Conservation (phyloP, 2,797 vertebrate species). For the Pelobates cultripes region DNA sequence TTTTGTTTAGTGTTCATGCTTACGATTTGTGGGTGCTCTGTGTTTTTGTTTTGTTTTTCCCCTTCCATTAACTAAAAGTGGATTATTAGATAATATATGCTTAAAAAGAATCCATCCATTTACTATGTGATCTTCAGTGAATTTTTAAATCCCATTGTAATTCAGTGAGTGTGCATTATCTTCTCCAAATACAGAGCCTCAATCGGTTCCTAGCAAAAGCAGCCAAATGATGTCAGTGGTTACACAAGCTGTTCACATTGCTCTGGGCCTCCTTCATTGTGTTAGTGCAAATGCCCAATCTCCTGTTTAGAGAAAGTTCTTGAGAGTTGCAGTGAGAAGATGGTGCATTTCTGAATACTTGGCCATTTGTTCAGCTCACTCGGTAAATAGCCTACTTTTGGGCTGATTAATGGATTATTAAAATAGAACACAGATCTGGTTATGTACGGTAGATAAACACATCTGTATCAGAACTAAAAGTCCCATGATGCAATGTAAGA, state of each 20-base stretch:
- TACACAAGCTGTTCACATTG: constrained; percentile 46
- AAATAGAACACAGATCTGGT: too few species aligned
- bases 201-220: constrained; percentile 6
- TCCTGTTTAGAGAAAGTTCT: not conserved
- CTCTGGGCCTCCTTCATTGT: constrained; percentile 48
- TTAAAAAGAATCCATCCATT: too few species aligned
- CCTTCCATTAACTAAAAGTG: too few species aligned
- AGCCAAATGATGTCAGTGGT: constrained; percentile 49
- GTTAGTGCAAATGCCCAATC: not conserved
- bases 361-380: not conserved
- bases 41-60: too few species aligned
- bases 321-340: not conserved
- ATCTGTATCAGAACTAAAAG: too few species aligned
- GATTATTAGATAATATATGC: too few species aligned
- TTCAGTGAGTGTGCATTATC: constrained; percentile 31
- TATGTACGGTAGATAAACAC: too few species aligned
- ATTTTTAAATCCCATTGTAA: constrained; percentile 24
- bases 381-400: too few species aligned
- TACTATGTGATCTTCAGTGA: not conserved
- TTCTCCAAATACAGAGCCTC: not conserved
- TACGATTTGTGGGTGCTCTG: not conserved
- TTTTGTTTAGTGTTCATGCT: too few species aligned
- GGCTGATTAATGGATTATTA: too few species aligned
- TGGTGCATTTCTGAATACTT: not conserved
- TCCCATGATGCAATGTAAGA: too few species aligned